Base-by-base conservation (phyloP, 2,113 vertebrate genomes). In the Phrynocephalus versicolor region DNA sequence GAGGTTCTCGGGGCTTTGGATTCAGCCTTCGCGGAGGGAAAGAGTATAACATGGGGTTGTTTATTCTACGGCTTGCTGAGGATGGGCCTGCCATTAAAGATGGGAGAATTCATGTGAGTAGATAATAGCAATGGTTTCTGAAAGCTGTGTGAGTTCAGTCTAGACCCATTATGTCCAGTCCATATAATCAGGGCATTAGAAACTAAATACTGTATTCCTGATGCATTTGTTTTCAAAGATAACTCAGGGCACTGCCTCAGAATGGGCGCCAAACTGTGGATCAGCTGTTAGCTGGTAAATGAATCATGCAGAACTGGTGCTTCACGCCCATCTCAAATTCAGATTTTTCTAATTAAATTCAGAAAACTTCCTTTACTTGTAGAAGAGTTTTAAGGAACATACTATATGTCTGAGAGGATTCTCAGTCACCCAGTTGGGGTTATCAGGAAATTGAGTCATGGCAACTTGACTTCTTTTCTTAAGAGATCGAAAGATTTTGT, bases 21-120 rank as follows among this genome's bases (percentile, higher is more conserved):
- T 99, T 99, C 96, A 99, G 98, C 86, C 97, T 99, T 41, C 96
- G 98, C 6, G 98, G 98, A 57, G 98, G 98, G 15, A 99, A 99
- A 91, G 98, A 99, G 78, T 99, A 99, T 89, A 99, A 98, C 95
- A 99, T 99, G 98, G 98, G 98, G 2, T 95, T 99, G 19, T 99
- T 99, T 93, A 99, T 99, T 93, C 97, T 99, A 27, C 96, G 98
- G 0, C 96, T 99, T 7, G 98, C 98, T 0, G 98, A 99, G 89
- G 98, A 99, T 0, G 98, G 98, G 1, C 97, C 98, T 0, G 98
- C 98, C 9, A 96, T 98, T 33, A 98, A 96, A 65, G 98, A 99
- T 1, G 98, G 98, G 57, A 93, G 98, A 82, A 97, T 99, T 77
- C 98, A 99, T 0, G 98, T 99, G 92, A 97, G 98, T 97, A 97